Conservation (phyloP, 2,888 invertebrate species). For the Thymelicus acteon region DNA sequence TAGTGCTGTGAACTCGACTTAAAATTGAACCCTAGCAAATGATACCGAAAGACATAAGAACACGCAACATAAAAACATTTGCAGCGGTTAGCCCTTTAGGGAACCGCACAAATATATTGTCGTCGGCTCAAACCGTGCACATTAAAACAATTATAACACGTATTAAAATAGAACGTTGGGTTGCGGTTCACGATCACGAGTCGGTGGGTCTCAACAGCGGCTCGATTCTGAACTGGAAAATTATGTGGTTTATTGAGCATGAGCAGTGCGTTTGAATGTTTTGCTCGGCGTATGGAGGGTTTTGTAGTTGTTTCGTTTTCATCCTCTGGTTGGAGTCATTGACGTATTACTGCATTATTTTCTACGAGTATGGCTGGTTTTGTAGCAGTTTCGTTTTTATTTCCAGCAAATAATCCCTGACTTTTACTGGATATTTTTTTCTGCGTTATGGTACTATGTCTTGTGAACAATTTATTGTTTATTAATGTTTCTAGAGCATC, state of each 20-base stretch:
- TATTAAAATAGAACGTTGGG: conserved; percentile 20
- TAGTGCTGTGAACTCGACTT: too few species aligned
- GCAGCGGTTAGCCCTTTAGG: not conserved
- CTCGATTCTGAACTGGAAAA: conserved; percentile 29
- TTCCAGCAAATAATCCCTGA: too few species aligned
- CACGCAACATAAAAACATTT: too few species aligned
- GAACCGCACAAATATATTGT: not conserved
- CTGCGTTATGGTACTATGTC: too few species aligned
- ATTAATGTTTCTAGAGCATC: too few species aligned
- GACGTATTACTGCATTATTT: not conserved
- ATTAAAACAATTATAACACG: conserved; percentile 7
- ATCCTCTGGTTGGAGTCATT: not conserved
- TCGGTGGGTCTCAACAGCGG: conserved; percentile 18
- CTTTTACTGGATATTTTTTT: too few species aligned
- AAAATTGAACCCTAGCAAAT: too few species aligned
- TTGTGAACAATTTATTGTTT: too few species aligned
- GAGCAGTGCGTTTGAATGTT: conserved; percentile 1
- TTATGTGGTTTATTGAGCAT: conserved; percentile 17
- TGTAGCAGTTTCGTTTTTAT: not conserved
- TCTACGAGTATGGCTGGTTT: not conserved
- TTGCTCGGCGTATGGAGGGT: not conserved
- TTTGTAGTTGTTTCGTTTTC: not conserved
- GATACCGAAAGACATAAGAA: too few species aligned
- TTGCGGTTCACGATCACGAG: conserved; percentile 26
- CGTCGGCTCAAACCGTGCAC: not conserved